Evolutionary conservation across 2,797 vertebrate species (phyloP), one percentile per base, ranked within the genome.

Genomic region (Triplophysa bombifrons): DNA sequence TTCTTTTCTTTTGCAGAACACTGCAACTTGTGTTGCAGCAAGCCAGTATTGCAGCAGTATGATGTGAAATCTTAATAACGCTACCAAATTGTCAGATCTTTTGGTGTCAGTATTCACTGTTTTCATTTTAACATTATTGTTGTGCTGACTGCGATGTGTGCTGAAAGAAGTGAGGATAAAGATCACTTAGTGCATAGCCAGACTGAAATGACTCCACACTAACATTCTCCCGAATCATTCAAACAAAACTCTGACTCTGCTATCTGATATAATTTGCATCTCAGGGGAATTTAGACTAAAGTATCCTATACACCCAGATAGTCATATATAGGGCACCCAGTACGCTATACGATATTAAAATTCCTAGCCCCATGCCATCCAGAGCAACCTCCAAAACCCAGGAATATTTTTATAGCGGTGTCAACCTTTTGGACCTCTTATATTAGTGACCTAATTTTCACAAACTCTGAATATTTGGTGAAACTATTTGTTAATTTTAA

Each of bases 191-290:
- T 67, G 64, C 46, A 60, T 41, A 64, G 9, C 8, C 34, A 56
- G 27, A 50, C 38, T 13, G 58, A 63, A 68, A 79, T 48, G 16
- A 77, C 74, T 41, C 64, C 16, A 65, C 27, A 66, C 69, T 10
- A 20, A 60, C 51, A 51, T 66, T 77, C 69, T 38, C 58, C 74
- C 51, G 70, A 82, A 76, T 75, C 68, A 66, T n/a, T 78, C 8
- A 61, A 77, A 70, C 66, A 61, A 50, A 77, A 76, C 72, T 61
- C 79, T 30, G 58, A 63, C 65, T 75, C 44, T 8, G 17, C 60
- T 46, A 70, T 53, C 25, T 48, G 60, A 81, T 25, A 34, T 25
- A 66, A 65, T 77, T 41, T 82, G 74, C 51, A 72, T 48, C 5
- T 61, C 51, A 77, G 12, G 51, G 60, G 61, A 72, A 77, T 72